A percentile compares a stretch with the other conserved stretches of the same genome.
Conservation (phyloP, 2,888 invertebrate genomes). For the Polydrusus pterygomalis region DNA sequence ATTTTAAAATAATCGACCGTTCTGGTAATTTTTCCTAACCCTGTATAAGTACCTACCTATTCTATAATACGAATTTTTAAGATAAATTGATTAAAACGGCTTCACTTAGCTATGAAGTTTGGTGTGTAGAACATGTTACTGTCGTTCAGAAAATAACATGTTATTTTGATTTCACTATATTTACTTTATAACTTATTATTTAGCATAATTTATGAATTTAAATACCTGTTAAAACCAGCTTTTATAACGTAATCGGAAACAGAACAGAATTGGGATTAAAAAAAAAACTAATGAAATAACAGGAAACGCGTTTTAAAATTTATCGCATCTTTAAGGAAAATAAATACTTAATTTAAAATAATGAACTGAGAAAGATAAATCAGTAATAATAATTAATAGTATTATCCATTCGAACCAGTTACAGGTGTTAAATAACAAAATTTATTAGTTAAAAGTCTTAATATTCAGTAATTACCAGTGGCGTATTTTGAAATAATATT, state of each 20-base stretch:
- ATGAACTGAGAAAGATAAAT: constrained; percentile 19
- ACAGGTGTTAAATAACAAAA: constrained; percentile 28
- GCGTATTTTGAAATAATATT: not conserved
- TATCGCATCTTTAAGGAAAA: not conserved
- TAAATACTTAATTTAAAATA: not conserved
- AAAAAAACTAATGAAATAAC: not conserved
- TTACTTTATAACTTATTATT: not conserved
- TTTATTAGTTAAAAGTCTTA: constrained; percentile 8
- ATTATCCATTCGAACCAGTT: constrained; percentile 25
- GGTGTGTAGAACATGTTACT: no score
- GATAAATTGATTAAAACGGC: no score
- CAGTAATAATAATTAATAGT: constrained; percentile 1
- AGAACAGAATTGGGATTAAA: not conserved
- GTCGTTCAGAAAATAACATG: no score
- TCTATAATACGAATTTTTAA: no score
- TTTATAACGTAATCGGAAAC: not conserved
- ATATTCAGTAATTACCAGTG: constrained; percentile 2
- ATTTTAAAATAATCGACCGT: no score
- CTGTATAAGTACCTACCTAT: no score
- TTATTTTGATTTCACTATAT: not conserved
- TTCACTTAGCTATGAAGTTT: no score
- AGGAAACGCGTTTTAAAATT: constrained; percentile 9
- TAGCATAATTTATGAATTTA: no score
- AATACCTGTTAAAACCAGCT: not conserved
- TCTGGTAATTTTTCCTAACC: no score